Evolutionary conservation across 1,140 invertebrate species (phyloP).

Genomic region (Ceratitis capitata): DNA sequence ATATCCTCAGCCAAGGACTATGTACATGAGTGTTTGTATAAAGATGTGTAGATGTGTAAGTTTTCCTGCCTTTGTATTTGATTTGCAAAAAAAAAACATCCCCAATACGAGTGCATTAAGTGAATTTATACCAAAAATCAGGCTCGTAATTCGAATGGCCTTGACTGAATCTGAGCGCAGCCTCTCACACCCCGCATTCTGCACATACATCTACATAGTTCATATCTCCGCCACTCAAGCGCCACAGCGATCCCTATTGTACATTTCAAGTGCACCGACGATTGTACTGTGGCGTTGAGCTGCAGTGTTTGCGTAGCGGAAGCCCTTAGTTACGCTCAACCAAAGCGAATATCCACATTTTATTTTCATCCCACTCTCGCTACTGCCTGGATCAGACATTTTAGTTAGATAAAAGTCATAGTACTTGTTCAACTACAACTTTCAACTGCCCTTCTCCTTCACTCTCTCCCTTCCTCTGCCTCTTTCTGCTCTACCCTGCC

Average conservation of each 20-base stretch:
- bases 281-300: background rate
- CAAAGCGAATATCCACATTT: slow-evolving; percentile 2
- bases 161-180: background rate
- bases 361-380: background rate
- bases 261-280: background rate
- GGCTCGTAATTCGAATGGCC: slow-evolving; percentile 13
- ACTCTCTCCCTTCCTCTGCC: too few relatives aligned
- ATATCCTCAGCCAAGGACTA: background rate
- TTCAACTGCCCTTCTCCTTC: too few relatives aligned
- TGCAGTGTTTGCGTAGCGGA: background rate
- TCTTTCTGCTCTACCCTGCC: background rate
- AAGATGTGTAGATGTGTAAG: background rate
- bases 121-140: slow-evolving; percentile 18
- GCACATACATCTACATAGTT: background rate
- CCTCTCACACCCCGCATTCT: background rate
- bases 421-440: too few relatives aligned
- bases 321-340: slow-evolving; percentile 11
- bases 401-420: background rate
- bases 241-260: too few relatives aligned
- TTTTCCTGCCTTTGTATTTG: background rate
- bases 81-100: too few relatives aligned
- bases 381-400: background rate
- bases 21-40: background rate
- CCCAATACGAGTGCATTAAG: background rate
- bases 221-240: background rate